These are phyloP conservation scores for Hermetia illucens DNA, from an alignment of 1,140 invertebrate species.

Conservation along the genomic window DNA sequence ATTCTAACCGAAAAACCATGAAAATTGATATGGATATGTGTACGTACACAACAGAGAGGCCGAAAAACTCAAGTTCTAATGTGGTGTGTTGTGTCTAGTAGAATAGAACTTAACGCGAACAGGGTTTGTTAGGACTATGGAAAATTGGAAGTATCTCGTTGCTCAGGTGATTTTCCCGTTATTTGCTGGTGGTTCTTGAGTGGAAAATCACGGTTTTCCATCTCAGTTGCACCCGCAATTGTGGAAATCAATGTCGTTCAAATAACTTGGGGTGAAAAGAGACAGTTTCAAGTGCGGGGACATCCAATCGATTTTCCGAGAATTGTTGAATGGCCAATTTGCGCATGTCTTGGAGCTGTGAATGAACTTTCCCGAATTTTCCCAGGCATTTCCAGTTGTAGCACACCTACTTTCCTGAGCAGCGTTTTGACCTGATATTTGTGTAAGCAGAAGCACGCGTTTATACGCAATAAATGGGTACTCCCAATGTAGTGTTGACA, in stretches of 20 bases:
- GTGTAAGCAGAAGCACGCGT: too few relatives aligned
- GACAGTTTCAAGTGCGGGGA: background rate
- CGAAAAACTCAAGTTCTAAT: slow-evolving; percentile 3
- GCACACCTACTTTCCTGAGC: too few relatives aligned
- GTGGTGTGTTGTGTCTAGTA: background rate
- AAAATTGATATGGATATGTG: slow-evolving; percentile 4
- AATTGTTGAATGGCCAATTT: background rate
- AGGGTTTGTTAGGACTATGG: too few relatives aligned
- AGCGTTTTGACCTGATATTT: too few relatives aligned
- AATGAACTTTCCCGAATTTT: background rate
- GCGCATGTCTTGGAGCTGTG: background rate
- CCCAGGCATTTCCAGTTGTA: too few relatives aligned
- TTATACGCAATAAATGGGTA: too few relatives aligned
- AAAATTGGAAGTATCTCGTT: too few relatives aligned
- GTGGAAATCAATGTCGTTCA: background rate
- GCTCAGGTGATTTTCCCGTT: background rate
- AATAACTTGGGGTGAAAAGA: background rate
- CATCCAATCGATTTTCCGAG: background rate
- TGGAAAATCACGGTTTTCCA: background rate
- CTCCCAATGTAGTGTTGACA: too few relatives aligned
- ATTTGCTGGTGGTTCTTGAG: background rate
- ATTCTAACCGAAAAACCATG: too few relatives aligned
- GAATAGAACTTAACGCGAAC: background rate
- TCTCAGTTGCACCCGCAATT: background rate
- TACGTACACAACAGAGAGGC: slow-evolving; percentile 1